Percentiles rank a stretch among this genome's conserved stretches.
Evolutionary conservation across 1,140 invertebrate genomes (phyloP).

Genomic region (Solenopsis fugax): DNA sequence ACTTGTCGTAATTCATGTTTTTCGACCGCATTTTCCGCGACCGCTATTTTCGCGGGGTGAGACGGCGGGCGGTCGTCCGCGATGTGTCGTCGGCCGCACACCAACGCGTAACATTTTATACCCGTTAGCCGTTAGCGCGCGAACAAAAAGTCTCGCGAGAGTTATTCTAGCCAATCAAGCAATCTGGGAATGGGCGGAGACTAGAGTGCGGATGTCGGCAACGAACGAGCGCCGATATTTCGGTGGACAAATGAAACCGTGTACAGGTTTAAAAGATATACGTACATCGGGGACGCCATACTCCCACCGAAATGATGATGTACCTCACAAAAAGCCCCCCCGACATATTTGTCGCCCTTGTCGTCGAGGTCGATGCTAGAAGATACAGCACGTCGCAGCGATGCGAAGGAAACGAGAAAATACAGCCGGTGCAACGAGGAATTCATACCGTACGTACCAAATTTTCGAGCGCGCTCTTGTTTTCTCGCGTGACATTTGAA

Average conservation of each 20-base stretch:
- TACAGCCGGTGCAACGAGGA: constrained; percentile 26
- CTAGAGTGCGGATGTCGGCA: constrained; percentile 40
- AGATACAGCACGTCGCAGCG: constrained; percentile 40
- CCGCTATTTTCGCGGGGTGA: constrained; percentile 5
- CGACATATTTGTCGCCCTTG: constrained; percentile 68
- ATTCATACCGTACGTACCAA: constrained; percentile 43
- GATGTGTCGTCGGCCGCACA: constrained; percentile 33
- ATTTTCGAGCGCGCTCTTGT: constrained; percentile 15
- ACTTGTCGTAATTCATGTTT: constrained; percentile 62
- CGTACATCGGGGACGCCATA: background rate
- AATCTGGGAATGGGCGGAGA: constrained; percentile 32
- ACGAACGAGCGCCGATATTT: constrained; percentile 60
- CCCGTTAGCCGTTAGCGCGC: background rate
- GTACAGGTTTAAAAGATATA: constrained; percentile 54
- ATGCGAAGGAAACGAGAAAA: constrained; percentile 46
- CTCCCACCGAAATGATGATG: constrained; percentile 69
- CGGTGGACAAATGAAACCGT: constrained; percentile 59
- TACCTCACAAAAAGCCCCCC: constrained; percentile 51
- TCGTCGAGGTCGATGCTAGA: constrained; percentile 50
- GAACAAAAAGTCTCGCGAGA: constrained; percentile 42
- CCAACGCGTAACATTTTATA: constrained; percentile 46
- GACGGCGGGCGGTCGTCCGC: background rate
- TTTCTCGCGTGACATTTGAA: constrained; percentile 11
- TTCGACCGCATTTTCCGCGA: constrained; percentile 45
- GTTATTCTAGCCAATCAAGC: constrained; percentile 56